A percentile compares a stretch with the other conserved stretches of the same genome.
phyloP scores from a whole-genome alignment of 64 coral and sea anemone genomes.

The Platygyra sinensis region DNA sequence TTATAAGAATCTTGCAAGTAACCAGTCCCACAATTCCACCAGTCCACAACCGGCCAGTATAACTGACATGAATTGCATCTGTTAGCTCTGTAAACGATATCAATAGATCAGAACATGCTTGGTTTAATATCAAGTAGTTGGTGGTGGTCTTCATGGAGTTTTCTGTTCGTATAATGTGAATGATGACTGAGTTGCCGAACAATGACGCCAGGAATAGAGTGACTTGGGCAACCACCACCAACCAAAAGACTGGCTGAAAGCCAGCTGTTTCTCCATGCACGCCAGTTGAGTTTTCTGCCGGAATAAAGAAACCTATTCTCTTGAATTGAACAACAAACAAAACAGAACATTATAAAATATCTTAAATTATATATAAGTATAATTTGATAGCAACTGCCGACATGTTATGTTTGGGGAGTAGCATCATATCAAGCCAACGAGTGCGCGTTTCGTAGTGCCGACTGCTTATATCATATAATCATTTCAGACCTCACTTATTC shows the following conservation, averaged over 20 bases:
- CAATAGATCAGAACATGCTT: not conserved
- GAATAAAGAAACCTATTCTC: no score
- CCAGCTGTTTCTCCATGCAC: not conserved
- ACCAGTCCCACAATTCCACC: not conserved
- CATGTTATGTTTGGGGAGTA: no score
- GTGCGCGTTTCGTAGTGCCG: no score
- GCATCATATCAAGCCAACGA: no score
- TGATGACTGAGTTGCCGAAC: conserved; percentile 16
- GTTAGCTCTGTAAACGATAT: not conserved
- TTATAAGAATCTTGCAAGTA: not conserved
- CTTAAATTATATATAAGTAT: no score
- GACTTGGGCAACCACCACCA: not conserved
- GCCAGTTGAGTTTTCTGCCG: not conserved
- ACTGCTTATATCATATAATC: no score
- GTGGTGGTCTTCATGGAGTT: not conserved
- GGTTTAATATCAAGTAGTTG: conserved; percentile 12
- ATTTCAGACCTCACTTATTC: no score
- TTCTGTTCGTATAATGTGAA: conserved; percentile 8
- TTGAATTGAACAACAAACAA: no score
- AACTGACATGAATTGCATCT: not conserved
- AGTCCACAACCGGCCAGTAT: not conserved
- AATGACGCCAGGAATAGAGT: not conserved
- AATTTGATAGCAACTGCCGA: no score
- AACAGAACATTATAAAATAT: no score
- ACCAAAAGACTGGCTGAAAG: not conserved